Base-by-base conservation (phyloP, 2,888 invertebrate genomes). In the Hirtodrosophila alboralis region DNA sequence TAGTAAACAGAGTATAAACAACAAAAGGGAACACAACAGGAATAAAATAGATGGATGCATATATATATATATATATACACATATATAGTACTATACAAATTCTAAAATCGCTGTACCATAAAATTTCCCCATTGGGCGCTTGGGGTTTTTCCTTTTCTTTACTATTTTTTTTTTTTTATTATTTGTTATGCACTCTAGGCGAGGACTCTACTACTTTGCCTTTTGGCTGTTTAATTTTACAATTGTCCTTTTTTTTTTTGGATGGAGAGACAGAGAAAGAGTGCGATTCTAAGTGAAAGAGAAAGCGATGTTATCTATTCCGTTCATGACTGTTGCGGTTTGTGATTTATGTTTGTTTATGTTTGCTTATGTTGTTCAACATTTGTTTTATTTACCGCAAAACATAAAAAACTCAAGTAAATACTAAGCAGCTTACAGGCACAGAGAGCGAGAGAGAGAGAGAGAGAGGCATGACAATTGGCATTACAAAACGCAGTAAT, bases 111-210 rank as follows among this genome's bases (percentile, higher is more conserved):
- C 63, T 87, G 85, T 83, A 83, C 79, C 87, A 85, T 86, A 85
- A 88, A 87, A 87, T 88, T 86, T 88, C 78, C 86, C 87, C 84
- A 84, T 73, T 78, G 88, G 86, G 74, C 80, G 76, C 58, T 79
- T 73, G 44, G 69, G 49, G 28, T 48, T 61, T 27, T 12, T 16
- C 8, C 23, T 49, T 21, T 21, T 28, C 34, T 12, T 21, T 12
- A n/a, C n/a, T 16, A n/a, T 31, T 49, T 21, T 21, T 28, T 40
- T 12, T 21, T 12, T 37, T 58, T 56, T n/a, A n/a, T n/a, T n/a
- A n/a, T 47, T 49, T 60, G 48, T 65, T 62, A 47, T 72, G 51
- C 48, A 23, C 48, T 62, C 60, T 51, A 26, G 57, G 62, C 62
- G 52, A 83, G 84, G 83, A 83, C 61, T 54, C 64, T 59, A 64